Conservation (phyloP, 1,140 invertebrate genomes). For the Brachionus asplanchnoidis region DNA sequence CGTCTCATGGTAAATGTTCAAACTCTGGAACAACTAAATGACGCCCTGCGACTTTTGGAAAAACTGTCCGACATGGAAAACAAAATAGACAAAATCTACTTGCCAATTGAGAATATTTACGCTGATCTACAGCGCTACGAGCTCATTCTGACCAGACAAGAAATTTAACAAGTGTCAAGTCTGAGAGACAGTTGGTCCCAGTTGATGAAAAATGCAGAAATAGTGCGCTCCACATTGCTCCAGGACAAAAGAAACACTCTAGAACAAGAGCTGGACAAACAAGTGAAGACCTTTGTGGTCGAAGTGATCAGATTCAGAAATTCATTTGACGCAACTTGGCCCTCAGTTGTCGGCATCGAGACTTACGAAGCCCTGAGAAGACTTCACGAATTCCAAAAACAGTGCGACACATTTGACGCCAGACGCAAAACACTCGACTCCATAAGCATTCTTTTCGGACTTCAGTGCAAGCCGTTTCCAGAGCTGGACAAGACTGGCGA, state of each 20-base stretch:
- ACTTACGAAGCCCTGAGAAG: constrained; percentile 53
- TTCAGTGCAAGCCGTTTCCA: constrained; percentile 54
- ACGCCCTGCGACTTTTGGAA: no score
- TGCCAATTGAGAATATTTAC: no score
- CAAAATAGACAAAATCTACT: no score
- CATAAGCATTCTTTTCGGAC: constrained; percentile 56
- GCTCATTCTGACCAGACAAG: no score
- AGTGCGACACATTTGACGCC: constrained; percentile 51
- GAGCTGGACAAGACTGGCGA: constrained; percentile 57
- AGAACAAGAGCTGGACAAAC: constrained; percentile 57
- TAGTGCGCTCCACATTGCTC: constrained; percentile 50
- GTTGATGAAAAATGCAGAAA: constrained; percentile 51
- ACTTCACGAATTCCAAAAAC: constrained; percentile 53
- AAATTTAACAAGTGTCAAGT: no score
- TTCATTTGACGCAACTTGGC: constrained; percentile 57
- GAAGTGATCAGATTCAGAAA: constrained; percentile 58
- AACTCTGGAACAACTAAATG: no score
- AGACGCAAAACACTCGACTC: constrained; percentile 55
- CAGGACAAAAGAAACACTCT: constrained; percentile 54
- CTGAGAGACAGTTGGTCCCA: no score
- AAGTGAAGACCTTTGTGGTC: constrained; percentile 58
- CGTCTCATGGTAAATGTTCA: no score
- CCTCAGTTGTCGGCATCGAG: constrained; percentile 52
- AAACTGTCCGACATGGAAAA: no score
- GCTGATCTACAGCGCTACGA: no score